Percentiles rank a stretch among this genome's conserved stretches.
These are phyloP conservation scores for Antigone vipio DNA, from an alignment of 2,113 vertebrate species.

Conservation along the genomic window DNA sequence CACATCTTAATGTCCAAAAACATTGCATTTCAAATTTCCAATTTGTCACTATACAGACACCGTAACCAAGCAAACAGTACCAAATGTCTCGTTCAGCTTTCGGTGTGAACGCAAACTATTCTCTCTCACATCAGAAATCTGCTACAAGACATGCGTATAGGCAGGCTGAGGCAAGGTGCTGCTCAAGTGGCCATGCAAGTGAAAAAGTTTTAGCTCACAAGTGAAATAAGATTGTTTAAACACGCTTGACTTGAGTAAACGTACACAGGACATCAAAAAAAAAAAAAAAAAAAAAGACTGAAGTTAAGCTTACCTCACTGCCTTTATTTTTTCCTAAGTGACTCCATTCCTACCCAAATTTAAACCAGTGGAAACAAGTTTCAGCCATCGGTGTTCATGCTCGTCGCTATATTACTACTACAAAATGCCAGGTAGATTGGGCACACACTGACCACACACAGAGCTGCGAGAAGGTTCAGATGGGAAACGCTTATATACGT, in stretches of 20 bases:
- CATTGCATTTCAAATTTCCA: not conserved
- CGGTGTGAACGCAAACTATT: not conserved
- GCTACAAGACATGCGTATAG: not conserved
- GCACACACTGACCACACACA: not conserved
- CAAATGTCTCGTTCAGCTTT: accelerated
- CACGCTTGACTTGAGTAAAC: not conserved
- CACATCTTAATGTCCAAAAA: not conserved
- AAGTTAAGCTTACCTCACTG: not conserved
- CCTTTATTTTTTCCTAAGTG: conserved; percentile 13
- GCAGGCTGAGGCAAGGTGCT: not conserved
- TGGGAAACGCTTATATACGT: not conserved
- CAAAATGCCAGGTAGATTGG: not conserved
- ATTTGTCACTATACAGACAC: not conserved
- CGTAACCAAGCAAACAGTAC: not conserved
- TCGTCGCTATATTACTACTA: not conserved
- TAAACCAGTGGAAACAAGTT: conserved; percentile 12
- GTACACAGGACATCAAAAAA: not conserved
- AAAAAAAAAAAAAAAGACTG: not conserved
- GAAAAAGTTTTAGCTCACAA: not conserved
- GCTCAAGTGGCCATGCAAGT: not conserved
- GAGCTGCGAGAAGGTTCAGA: not conserved
- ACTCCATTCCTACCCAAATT: conserved; percentile 37
- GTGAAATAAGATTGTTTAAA: not conserved
- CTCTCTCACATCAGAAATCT: not conserved
- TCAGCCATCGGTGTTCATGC: not conserved